Evolutionary conservation across 2,888 invertebrate species (phyloP).

Genomic region (Dexiosoma caninum): DNA sequence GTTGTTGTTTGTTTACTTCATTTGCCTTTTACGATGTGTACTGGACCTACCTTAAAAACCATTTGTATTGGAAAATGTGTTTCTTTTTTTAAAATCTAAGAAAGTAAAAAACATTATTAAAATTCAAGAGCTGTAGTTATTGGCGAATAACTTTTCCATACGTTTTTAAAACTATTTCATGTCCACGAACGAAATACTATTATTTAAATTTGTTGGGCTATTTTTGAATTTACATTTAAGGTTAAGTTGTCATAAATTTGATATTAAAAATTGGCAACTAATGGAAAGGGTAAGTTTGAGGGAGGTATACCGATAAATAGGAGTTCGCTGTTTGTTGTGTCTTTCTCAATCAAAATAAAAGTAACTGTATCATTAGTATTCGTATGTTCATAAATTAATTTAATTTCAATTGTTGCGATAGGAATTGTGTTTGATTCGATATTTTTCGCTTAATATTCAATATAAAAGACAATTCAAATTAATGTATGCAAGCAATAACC

Average conservation of each 20-base stretch:
- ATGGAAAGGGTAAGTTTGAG: not conserved
- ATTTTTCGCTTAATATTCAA: too few species aligned
- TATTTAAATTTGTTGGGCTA: constrained; percentile 36
- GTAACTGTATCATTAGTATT: too few species aligned
- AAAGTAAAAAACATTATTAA: constrained; percentile 26
- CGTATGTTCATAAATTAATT: too few species aligned
- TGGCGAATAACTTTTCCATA: constrained; percentile 19
- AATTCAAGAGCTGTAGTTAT: constrained; percentile 43
- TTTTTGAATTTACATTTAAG: constrained; percentile 32
- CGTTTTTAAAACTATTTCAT: constrained; percentile 1
- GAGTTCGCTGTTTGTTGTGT: not conserved
- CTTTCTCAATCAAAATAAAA: too few species aligned
- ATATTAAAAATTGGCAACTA: constrained; percentile 11
- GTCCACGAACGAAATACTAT: not conserved
- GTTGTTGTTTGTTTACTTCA: constrained; percentile 25
- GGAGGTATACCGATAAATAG: not conserved
- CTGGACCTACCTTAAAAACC: constrained; percentile 62
- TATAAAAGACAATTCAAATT: too few species aligned
- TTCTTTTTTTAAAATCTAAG: not conserved
- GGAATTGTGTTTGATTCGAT: too few species aligned
- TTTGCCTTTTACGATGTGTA: constrained; percentile 55
- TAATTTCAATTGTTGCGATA: too few species aligned
- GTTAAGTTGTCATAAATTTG: constrained; percentile 25
- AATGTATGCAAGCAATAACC: not conserved
- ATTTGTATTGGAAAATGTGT: constrained; percentile 10